Evolutionary conservation across 2,113 vertebrate genomes (phyloP), one percentile per base, ranked within the genome.

Genomic region (Amphiprion percula): DNA sequence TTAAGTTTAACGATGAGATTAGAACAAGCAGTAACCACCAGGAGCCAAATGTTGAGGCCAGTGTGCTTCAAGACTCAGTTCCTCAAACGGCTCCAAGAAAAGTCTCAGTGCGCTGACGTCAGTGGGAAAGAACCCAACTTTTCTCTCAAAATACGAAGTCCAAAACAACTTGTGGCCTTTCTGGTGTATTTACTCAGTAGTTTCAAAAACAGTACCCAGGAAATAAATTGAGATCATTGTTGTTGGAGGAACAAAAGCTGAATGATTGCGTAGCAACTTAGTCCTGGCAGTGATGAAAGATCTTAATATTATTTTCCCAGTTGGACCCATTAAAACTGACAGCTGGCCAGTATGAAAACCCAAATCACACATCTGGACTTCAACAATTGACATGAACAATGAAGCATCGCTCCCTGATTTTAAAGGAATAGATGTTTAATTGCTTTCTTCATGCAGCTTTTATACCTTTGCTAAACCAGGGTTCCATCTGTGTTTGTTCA

Each of bases 101-200:
- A 80, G 44, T 44, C 49, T 65, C 52, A 58, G 24, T 26, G 46
- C 33, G 6, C 64, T 79, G 74, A 90, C 59, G 30, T 87, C 75
- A 69, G 79, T 79, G 62, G 83, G 76, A 86, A 90, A 90, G 68
- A 84, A 68, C 77, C 67, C 14, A 68, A 66, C 53, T 78, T 83
- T 81, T 73, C 60, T 79, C 63, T 50, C 49, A 41, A 71, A 56
- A 83, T 39, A 9, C 7, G 37, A 68, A 56, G 28, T 59, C 15
- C 39, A 66, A 66, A 79, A 73, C 55, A 87, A 56, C 24, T 49
- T 69, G 63, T 59, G 78, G 59, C 59, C 44, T 67, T 68, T 47
- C 37, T 72, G 52, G 17, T 70, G 72, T 53, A 67, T 82, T 79
- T 69, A 64, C 26, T 66, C 33, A 70, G 19, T 39, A 23, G 4